These are phyloP conservation scores for Formica aserva DNA, from an alignment of 2,888 invertebrate genomes.

Conservation along the genomic window DNA sequence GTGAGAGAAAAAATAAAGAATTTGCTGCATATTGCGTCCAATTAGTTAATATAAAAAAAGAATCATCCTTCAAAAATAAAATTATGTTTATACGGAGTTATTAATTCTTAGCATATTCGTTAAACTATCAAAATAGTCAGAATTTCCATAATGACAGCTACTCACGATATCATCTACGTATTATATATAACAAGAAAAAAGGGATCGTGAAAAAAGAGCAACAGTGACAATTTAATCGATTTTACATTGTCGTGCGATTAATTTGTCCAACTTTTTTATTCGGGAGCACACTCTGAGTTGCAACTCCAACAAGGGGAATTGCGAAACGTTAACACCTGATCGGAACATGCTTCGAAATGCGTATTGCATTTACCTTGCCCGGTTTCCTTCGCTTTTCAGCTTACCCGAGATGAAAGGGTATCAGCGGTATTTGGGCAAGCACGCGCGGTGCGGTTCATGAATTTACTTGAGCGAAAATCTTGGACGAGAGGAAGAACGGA, in stretches of 20 bases:
- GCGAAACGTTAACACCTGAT: conserved; percentile 1
- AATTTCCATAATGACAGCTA: not conserved
- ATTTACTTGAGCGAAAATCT: conserved; percentile 17
- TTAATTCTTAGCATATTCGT: not conserved
- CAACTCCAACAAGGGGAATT: not conserved
- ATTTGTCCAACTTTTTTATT: not conserved
- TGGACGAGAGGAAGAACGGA: not conserved
- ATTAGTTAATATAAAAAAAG: too few species aligned
- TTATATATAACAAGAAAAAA: not conserved
- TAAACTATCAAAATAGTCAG: not conserved
- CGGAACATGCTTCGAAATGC: not conserved
- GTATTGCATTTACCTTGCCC: not conserved
- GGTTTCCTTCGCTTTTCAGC: conserved; percentile 23
- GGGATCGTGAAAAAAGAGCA: not conserved
- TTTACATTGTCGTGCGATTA: not conserved
- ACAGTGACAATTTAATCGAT: not conserved
- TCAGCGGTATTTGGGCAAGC: not conserved
- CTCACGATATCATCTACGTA: not conserved
- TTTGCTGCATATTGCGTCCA: not conserved
- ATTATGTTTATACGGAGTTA: too few species aligned
- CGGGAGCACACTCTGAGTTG: not conserved
- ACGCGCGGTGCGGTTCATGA: not conserved
- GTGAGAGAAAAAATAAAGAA: too few species aligned
- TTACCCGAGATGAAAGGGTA: not conserved
- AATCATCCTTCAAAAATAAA: too few species aligned